Conservation (phyloP, 2,797 vertebrate genomes). For the Hypotaenidia philippensis region DNA sequence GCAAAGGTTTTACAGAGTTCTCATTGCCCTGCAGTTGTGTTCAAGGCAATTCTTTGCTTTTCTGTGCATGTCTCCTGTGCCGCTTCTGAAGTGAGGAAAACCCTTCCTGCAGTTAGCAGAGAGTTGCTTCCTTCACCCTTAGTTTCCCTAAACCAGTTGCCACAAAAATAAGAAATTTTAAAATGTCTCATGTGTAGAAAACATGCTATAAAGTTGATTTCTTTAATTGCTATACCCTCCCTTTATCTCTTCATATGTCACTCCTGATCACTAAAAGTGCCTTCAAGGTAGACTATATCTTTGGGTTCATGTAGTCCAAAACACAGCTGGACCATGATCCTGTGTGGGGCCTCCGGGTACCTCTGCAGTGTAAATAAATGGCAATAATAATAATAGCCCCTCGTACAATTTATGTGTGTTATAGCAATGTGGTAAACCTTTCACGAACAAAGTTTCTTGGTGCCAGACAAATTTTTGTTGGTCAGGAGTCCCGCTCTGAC, state of each 20-base stretch:
- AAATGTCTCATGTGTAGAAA: background rate
- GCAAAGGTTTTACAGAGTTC: constrained; percentile 30
- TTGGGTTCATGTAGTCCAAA: background rate
- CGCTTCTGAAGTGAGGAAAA: background rate
- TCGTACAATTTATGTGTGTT: background rate
- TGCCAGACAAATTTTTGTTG: constrained; percentile 27
- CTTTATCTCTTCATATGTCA: background rate
- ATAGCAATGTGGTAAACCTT: background rate
- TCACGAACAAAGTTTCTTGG: background rate
- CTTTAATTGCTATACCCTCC: background rate
- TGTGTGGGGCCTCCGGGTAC: background rate
- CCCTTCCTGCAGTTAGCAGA: background rate
- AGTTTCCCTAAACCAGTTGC: background rate
- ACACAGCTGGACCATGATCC: background rate
- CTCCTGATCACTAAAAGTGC: background rate
- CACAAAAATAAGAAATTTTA: background rate
- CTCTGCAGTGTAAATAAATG: background rate
- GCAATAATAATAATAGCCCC: background rate
- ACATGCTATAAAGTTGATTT: background rate
- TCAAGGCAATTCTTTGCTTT: background rate
- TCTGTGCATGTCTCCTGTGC: background rate
- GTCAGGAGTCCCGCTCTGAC: background rate
- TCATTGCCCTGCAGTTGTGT: background rate
- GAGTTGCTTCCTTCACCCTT: background rate
- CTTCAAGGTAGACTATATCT: background rate